These are phyloP conservation scores for Tragelaphus scriptus DNA, from an alignment of 2,113 vertebrate species.

Conservation along the genomic window DNA sequence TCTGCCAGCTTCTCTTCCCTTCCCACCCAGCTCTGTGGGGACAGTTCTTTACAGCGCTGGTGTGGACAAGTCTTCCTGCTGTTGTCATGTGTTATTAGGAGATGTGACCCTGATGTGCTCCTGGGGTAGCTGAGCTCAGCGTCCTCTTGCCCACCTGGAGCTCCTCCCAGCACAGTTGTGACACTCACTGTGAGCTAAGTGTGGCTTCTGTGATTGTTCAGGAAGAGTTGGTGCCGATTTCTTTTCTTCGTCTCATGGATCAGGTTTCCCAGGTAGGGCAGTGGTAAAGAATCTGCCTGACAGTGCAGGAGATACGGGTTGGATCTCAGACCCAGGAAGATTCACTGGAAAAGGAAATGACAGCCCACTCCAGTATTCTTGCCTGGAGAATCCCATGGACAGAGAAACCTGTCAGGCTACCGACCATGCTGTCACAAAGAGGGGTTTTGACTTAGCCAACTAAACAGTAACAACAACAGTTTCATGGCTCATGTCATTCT, in stretches of 20 bases:
- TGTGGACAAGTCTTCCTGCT: not conserved
- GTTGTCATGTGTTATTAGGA: not conserved
- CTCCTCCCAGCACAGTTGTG: not conserved
- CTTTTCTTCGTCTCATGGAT: not conserved
- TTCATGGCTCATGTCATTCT: not conserved
- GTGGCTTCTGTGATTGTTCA: not conserved
- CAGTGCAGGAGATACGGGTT: not conserved
- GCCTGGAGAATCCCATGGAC: not conserved
- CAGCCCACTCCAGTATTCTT: not conserved
- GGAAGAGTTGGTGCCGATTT: not conserved
- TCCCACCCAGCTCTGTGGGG: not conserved
- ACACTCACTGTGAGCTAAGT: not conserved
- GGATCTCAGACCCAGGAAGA: not conserved
- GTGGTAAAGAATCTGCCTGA: not conserved
- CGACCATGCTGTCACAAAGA: accelerated
- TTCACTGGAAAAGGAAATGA: not conserved
- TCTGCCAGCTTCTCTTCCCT: not conserved
- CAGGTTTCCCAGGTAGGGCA: not conserved
- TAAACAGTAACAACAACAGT: not conserved
- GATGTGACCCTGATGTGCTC: not conserved
- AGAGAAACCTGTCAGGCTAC: not conserved
- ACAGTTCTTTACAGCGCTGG: not conserved
- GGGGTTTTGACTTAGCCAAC: not conserved
- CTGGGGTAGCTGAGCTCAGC: not conserved
- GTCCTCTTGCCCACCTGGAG: not conserved